Percentiles rank a stretch among this genome's conserved stretches.
Conservation (phyloP, 2,888 invertebrate species). For the Unio delphinus region DNA sequence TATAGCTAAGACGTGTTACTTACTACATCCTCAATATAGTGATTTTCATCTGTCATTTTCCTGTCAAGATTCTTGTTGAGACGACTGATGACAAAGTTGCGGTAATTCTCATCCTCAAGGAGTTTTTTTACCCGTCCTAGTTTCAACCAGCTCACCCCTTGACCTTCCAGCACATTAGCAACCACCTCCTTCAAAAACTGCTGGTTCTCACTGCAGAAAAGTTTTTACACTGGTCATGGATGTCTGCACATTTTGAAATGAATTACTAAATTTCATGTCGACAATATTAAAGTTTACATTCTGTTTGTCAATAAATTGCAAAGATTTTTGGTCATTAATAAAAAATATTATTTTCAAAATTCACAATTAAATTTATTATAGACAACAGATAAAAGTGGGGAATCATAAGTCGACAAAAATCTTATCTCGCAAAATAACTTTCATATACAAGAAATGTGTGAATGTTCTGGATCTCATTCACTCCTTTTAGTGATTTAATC, state of each 20-base stretch:
- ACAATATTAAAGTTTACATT: neutral
- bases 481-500: no score
- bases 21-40: constrained; percentile 94
- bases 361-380: neutral
- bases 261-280: neutral
- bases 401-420: no score
- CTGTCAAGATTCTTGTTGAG: constrained; percentile 93
- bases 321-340: neutral
- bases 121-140: constrained; percentile 91
- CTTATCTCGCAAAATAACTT: no score
- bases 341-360: neutral
- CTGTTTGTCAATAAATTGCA: neutral
- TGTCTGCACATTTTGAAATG: neutral
- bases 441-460: no score
- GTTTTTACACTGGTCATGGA: neutral
- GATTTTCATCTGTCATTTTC: constrained; percentile 87
- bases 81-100: constrained; percentile 94
- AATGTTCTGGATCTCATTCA: no score
- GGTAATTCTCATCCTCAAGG: constrained; percentile 99
- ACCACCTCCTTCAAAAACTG: constrained; percentile 92
- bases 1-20: constrained; percentile 67
- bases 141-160: constrained; percentile 97
- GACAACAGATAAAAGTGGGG: no score
- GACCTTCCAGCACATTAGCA: constrained; percentile 88
- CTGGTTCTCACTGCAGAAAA: constrained; percentile 83